A percentile compares a stretch with the other conserved stretches of the same genome.
These are phyloP conservation scores for Reinhardtius hippoglossoides DNA, from an alignment of 2,113 vertebrate species.

Conservation along the genomic window DNA sequence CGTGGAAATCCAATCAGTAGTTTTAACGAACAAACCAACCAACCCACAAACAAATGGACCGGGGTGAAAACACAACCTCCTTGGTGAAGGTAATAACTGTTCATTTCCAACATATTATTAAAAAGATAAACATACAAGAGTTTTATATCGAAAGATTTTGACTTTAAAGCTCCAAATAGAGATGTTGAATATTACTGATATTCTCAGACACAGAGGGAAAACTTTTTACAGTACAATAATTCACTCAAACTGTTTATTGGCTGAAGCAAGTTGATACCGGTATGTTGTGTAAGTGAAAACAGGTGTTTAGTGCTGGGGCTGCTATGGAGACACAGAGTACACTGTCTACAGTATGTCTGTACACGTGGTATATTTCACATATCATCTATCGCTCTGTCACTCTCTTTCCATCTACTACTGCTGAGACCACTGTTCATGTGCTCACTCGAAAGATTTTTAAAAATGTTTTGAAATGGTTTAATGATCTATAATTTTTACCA, in stretches of 20 bases:
- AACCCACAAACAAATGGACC: too few species aligned
- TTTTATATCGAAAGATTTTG: slow-evolving; percentile 6
- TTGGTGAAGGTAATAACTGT: too few species aligned
- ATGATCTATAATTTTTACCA: slow-evolving; percentile 11
- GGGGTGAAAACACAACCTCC: too few species aligned
- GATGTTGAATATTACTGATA: slow-evolving; percentile 40
- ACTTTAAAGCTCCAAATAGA: slow-evolving; percentile 20
- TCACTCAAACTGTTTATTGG: slow-evolving; percentile 73
- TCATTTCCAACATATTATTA: too few species aligned
- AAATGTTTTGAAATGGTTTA: neutral
- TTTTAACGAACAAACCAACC: too few species aligned
- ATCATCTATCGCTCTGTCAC: slow-evolving; percentile 18
- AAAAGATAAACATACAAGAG: neutral
- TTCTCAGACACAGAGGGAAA: slow-evolving; percentile 35
- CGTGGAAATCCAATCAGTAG: too few species aligned
- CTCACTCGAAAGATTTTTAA: neutral
- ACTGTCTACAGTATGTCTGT: slow-evolving; percentile 49
- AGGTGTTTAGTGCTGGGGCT: slow-evolving; percentile 64
- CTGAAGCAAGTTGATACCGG: slow-evolving; percentile 73
- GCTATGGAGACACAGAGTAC: slow-evolving; percentile 45
- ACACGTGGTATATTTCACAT: slow-evolving; percentile 20
- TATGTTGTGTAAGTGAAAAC: slow-evolving; percentile 78
- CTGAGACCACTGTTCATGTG: slow-evolving; percentile 3
- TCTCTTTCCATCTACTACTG: slow-evolving; percentile 5
- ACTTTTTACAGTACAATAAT: slow-evolving; percentile 61